These are phyloP conservation scores for Hydrochoerus hydrochaeris DNA, from an alignment of 2,113 vertebrate species.

Conservation along the genomic window DNA sequence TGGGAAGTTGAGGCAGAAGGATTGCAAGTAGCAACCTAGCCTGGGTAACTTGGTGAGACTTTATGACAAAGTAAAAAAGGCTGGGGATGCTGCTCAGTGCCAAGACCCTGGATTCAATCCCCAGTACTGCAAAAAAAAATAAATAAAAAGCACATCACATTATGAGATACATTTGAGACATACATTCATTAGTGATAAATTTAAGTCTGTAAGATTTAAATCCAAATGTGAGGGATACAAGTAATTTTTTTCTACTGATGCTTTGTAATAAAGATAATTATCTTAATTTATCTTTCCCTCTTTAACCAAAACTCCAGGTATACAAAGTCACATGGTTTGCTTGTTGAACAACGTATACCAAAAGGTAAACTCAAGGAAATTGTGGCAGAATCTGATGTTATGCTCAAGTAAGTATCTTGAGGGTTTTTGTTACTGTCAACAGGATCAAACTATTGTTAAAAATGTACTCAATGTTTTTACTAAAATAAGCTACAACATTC, in stretches of 20 bases:
- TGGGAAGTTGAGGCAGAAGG: neutral
- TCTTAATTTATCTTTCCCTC: neutral
- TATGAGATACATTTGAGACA: neutral
- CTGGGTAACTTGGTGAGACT: neutral
- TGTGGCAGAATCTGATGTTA: slow-evolving; percentile 95
- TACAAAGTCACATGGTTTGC: slow-evolving; percentile 95
- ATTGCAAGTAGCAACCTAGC: neutral
- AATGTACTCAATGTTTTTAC: slow-evolving; percentile 22
- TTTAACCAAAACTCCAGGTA: slow-evolving; percentile 89
- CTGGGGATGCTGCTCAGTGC: neutral
- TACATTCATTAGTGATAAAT: neutral
- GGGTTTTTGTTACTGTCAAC: slow-evolving; percentile 1
- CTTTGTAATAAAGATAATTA: neutral
- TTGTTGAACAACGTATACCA: slow-evolving; percentile 94
- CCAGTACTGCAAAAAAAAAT: neutral
- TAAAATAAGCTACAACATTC: neutral
- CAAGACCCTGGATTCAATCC: neutral
- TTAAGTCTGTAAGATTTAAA: slow-evolving; percentile 43
- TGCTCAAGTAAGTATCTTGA: slow-evolving; percentile 91
- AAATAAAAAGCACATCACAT: neutral
- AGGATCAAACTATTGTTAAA: neutral
- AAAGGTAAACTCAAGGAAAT: slow-evolving; percentile 93
- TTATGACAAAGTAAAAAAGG: neutral
- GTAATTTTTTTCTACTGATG: neutral
- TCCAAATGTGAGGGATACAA: neutral